Conservation (phyloP, 2,888 invertebrate species). For the Epinotia ramella region DNA sequence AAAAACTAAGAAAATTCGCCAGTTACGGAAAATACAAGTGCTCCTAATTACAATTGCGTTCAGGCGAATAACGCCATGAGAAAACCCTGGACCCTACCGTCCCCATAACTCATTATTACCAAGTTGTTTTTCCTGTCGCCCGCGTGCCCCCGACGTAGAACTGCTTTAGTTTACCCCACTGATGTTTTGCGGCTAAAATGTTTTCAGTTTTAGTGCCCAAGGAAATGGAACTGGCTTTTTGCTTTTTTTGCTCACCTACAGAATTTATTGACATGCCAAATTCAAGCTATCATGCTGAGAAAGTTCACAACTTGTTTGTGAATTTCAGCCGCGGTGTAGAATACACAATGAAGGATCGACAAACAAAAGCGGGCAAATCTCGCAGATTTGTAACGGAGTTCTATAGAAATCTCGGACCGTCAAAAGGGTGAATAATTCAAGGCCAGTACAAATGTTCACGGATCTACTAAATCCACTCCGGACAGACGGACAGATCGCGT, state of each 20-base stretch:
- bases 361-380: conserved; percentile 51
- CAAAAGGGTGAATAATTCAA: conserved; percentile 78
- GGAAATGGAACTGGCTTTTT: conserved; percentile 22
- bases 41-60: conserved; percentile 50
- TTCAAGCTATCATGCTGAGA: neutral
- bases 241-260: conserved; percentile 23
- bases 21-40: conserved; percentile 22
- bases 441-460: conserved; percentile 63
- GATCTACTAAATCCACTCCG: conserved; percentile 72
- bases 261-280: conserved; percentile 34
- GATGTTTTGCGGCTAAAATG: conserved; percentile 44
- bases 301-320: conserved; percentile 18
- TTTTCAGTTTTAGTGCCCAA: conserved; percentile 37
- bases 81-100: conserved; percentile 50
- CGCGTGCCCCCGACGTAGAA: conserved; percentile 55
- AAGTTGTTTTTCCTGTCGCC: conserved; percentile 68
- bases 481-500: conserved; percentile 62
- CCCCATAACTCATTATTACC: conserved; percentile 72
- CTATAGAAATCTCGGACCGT: conserved; percentile 56
- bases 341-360: conserved; percentile 37
- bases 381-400: conserved; percentile 62
- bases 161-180: conserved; percentile 50
- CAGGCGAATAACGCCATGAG: conserved; percentile 50
- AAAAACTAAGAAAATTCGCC: neutral
- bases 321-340: conserved; percentile 29